Conservation (phyloP, 2,113 vertebrate species). For the Cyprinodon brontotheroides region DNA sequence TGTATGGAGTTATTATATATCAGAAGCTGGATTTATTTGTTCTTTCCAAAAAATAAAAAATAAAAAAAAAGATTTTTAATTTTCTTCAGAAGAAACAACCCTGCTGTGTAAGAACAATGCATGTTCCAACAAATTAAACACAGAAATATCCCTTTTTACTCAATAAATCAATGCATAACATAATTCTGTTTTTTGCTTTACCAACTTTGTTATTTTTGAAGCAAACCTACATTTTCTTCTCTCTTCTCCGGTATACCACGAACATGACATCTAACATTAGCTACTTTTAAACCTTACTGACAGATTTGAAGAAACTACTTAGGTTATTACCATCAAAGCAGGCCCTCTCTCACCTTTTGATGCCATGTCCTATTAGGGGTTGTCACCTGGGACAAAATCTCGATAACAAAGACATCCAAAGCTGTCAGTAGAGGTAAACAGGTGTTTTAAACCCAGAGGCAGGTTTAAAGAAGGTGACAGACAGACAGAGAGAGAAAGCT, state of each 20-base stretch:
- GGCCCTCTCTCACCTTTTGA: slow-evolving; percentile 28
- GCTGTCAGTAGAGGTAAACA: slow-evolving; percentile 21
- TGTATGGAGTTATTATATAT: slow-evolving; percentile 60
- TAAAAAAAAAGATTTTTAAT: too few species aligned
- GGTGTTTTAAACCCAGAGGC: slow-evolving; percentile 27
- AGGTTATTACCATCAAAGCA: slow-evolving; percentile 28
- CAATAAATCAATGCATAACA: background rate
- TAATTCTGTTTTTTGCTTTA: background rate
- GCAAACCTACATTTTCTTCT: background rate
- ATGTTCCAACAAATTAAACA: slow-evolving; percentile 21
- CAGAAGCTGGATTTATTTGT: slow-evolving; percentile 37
- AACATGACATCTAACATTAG: slow-evolving; percentile 24
- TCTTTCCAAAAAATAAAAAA: too few species aligned
- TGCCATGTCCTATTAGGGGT: slow-evolving; percentile 45
- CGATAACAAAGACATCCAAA: slow-evolving; percentile 56
- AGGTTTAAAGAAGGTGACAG: background rate
- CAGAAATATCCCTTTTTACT: slow-evolving; percentile 10
- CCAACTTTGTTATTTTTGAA: slow-evolving; percentile 4
- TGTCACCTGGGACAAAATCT: slow-evolving; percentile 32
- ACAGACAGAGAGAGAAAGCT: slow-evolving; percentile 1
- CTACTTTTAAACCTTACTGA: slow-evolving; percentile 32
- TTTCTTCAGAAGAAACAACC: slow-evolving; percentile 8
- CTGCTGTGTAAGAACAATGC: background rate
- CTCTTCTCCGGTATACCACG: background rate
- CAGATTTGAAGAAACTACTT: slow-evolving; percentile 25